phyloP scores from a whole-genome alignment of 2,797 vertebrate genomes.

The Neostethus bicornis region DNA sequence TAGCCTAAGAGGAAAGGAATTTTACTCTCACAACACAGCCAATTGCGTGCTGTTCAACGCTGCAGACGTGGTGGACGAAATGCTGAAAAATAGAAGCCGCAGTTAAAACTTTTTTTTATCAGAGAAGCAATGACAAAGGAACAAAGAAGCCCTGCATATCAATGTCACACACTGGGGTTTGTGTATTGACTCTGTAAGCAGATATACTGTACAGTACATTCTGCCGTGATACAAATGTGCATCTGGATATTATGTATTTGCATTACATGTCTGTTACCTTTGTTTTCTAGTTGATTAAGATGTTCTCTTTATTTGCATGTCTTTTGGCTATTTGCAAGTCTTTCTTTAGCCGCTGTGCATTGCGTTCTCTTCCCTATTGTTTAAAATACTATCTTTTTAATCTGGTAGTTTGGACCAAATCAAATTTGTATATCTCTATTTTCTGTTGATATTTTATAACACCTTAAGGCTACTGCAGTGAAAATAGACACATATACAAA shows the following conservation, averaged over 20 bases:
- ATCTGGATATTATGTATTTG: not conserved
- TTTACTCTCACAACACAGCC: slow-evolving; percentile 52
- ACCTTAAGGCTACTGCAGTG: not conserved
- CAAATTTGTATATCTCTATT: slow-evolving; percentile 18
- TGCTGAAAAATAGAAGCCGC: slow-evolving; percentile 41
- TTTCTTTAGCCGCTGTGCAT: not conserved
- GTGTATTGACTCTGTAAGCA: not conserved
- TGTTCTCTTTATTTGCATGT: slow-evolving; percentile 8
- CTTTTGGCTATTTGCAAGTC: not conserved
- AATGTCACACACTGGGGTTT: not conserved
- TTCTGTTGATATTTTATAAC: not conserved
- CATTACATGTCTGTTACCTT: not conserved
- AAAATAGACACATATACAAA: slow-evolving; percentile 16
- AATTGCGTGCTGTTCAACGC: slow-evolving; percentile 38
- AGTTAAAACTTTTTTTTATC: slow-evolving; percentile 28
- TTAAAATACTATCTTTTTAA: slow-evolving; percentile 2
- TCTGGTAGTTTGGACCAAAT: slow-evolving; percentile 1
- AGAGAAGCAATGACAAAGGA: slow-evolving; percentile 9
- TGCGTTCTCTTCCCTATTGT: slow-evolving; percentile 2
- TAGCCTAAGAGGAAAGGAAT: slow-evolving; percentile 69
- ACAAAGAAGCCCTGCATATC: slow-evolving; percentile 1
- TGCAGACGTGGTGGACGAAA: slow-evolving; percentile 42
- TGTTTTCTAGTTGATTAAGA: not conserved
- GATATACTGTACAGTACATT: not conserved
- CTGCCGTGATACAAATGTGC: not conserved